phyloP scores from a whole-genome alignment of 2,888 invertebrate genomes.

The Abrostola triplasia region DNA sequence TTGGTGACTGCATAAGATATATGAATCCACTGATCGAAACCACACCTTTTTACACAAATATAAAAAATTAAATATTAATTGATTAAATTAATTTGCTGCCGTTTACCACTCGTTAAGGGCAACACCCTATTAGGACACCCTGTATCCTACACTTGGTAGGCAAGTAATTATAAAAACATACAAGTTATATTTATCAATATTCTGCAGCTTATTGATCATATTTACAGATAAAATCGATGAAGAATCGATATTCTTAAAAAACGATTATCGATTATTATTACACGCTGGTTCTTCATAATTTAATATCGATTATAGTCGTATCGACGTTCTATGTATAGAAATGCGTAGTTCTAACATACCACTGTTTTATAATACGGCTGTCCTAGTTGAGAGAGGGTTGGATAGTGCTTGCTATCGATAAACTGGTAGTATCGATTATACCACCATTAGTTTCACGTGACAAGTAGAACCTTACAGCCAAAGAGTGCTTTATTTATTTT shows the following conservation, averaged over 20 bases:
- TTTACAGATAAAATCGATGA: slow-evolving; percentile 43
- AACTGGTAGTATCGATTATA: neutral
- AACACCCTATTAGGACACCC: slow-evolving; percentile 36
- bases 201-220: slow-evolving; percentile 44
- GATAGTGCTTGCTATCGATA: slow-evolving; percentile 39
- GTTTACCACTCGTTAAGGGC: slow-evolving; percentile 32
- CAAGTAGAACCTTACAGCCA: neutral
- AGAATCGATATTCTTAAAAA: slow-evolving; percentile 43
- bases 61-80: slow-evolving; percentile 37
- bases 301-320: slow-evolving; percentile 55
- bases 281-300: slow-evolving; percentile 57
- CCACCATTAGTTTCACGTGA: neutral
- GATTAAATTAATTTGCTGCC: slow-evolving; percentile 41
- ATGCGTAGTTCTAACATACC: slow-evolving; percentile 53
- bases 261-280: slow-evolving; percentile 57
- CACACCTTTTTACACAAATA: slow-evolving; percentile 10
- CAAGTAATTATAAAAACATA: slow-evolving; percentile 43
- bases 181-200: slow-evolving; percentile 31
- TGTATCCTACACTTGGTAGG: slow-evolving; percentile 24
- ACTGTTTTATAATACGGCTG: slow-evolving; percentile 56
- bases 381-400: slow-evolving; percentile 41
- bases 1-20: neutral
- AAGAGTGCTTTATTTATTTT: too few relatives aligned
- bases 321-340: slow-evolving; percentile 54
- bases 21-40: neutral